Evolutionary conservation across 1,140 invertebrate species (phyloP), one percentile per base, ranked within the genome.

Genomic region (Chrysopa pallens): DNA sequence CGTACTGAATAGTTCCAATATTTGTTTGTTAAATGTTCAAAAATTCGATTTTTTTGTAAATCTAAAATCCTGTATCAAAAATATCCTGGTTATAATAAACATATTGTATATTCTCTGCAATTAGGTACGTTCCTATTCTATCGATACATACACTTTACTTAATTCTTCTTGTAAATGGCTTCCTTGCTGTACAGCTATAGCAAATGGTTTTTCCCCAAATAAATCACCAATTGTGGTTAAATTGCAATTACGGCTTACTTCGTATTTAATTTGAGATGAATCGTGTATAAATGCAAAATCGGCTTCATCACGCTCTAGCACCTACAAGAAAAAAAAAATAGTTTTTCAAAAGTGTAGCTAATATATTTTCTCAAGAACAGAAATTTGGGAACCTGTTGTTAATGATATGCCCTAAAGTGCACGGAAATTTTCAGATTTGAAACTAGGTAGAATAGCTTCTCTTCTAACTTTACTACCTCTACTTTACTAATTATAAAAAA

Each of bases 241-340:
- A 57, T 87, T 86, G 53, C 86, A 90, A 53, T 88, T 86, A 13
- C 66, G 64, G 15, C 78, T 83, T 6, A 89, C 76, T 59, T 84
- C 75, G 55, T 90, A 90, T 56, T 77, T 79, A 8, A 90, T 82
- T 63, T 84, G 77, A 15, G 83, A 74, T 0, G 85, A 83, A 57
- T 91, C 85, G 52, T 90, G 85, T 50, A 91, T 89, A 51, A 90
- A 86, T 0, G 86, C 86, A 53, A 86, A 90, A 52, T 89, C 83
- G 0, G 81, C 82, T 47, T 85, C 75, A 37, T 78, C 70, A 50
- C 76, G 81, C 12, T 78, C 77, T 43, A 79, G 66, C 2, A 84
- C 81, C 31, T 33, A 11, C 4, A 33, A 33, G 74, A 73, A 40
- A 27, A 44, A 43, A 29, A 31, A 45, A 31, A 17, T 6, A 14